These are phyloP conservation scores for Gambusia yucatana DNA, from an alignment of 2,797 vertebrate genomes.

Conservation along the genomic window DNA sequence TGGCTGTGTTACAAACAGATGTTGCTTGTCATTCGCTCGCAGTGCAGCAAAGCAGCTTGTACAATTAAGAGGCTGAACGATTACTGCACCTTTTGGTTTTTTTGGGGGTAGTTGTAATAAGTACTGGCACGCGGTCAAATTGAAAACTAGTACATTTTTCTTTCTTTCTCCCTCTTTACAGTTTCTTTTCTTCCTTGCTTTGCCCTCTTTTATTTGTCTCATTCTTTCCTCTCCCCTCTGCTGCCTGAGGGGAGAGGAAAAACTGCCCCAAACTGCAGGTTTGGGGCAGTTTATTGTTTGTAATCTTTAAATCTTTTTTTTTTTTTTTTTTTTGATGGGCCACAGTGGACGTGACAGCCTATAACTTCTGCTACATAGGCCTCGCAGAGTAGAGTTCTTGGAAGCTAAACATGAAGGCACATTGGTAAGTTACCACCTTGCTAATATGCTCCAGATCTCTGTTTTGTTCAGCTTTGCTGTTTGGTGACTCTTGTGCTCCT, in stretches of 20 bases:
- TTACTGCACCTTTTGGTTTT: slow-evolving; percentile 24
- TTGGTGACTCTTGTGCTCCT: slow-evolving; percentile 1
- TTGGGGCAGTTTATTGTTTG: slow-evolving; percentile 50
- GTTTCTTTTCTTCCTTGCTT: slow-evolving; percentile 43
- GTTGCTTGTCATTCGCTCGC: slow-evolving; percentile 88
- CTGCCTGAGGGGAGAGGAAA: slow-evolving; percentile 39
- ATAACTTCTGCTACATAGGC: slow-evolving; percentile 64
- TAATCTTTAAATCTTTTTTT: slow-evolving; percentile 33
- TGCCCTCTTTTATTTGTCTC: slow-evolving; percentile 59
- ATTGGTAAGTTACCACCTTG: slow-evolving; percentile 68
- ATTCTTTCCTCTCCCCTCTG: slow-evolving; percentile 50
- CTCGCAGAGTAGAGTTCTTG: slow-evolving; percentile 54
- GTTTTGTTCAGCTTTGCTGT: slow-evolving; percentile 25
- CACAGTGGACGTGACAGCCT: slow-evolving; percentile 61
- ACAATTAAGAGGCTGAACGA: slow-evolving; percentile 68
- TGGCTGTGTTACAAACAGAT: slow-evolving; percentile 90
- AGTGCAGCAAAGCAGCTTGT: slow-evolving; percentile 84
- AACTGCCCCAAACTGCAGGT: too few species aligned
- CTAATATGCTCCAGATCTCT: slow-evolving; percentile 19
- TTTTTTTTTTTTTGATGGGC: slow-evolving; percentile 43
- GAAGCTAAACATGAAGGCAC: slow-evolving; percentile 57
- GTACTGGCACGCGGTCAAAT: slow-evolving; percentile 45
- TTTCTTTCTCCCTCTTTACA: slow-evolving; percentile 19
- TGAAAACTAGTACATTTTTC: slow-evolving; percentile 45
- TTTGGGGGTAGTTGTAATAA: slow-evolving; percentile 45